These are phyloP conservation scores for Dendrolimus houi DNA, from an alignment of 2,888 invertebrate species.

Conservation along the genomic window DNA sequence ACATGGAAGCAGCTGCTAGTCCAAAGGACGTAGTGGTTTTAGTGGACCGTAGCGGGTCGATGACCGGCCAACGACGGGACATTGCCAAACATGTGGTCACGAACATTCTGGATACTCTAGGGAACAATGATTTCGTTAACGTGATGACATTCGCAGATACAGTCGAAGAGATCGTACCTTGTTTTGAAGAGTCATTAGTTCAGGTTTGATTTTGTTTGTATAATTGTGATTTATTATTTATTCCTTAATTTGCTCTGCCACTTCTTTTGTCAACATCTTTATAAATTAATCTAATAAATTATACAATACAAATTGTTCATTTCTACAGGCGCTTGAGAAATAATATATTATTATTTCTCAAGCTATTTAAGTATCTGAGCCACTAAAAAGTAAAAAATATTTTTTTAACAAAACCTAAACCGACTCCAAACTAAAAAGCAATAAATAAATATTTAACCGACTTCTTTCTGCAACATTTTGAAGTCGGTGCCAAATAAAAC, in stretches of 20 bases:
- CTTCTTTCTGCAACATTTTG: too few species aligned
- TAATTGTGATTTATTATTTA: constrained; percentile 1
- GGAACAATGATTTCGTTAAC: constrained; percentile 98
- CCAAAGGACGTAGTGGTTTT: constrained; percentile 94
- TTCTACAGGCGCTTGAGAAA: too few species aligned
- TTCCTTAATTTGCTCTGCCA: constrained; percentile 1
- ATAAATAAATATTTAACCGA: too few species aligned
- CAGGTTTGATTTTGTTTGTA: constrained; percentile 76
- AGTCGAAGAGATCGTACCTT: constrained; percentile 88
- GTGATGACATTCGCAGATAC: constrained; percentile 93
- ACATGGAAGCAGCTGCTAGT: constrained; percentile 97
- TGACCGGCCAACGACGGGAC: constrained; percentile 91
- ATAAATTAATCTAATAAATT: too few species aligned
- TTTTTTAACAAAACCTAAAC: too few species aligned
- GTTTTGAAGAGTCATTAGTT: constrained; percentile 92
- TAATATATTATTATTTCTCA: too few species aligned
- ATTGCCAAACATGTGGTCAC: constrained; percentile 92
- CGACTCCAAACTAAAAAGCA: too few species aligned
- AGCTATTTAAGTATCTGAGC: too few species aligned
- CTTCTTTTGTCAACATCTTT: too few species aligned
- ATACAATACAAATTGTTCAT: too few species aligned
- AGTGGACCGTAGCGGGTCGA: constrained; percentile 93
- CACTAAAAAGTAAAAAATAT: too few species aligned
- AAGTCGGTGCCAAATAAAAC: too few species aligned
- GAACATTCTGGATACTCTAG: constrained; percentile 95